A percentile compares a stretch with the other conserved stretches of the same genome.
These are phyloP conservation scores for Clamator glandarius DNA, from an alignment of 2,797 vertebrate genomes.

Conservation along the genomic window DNA sequence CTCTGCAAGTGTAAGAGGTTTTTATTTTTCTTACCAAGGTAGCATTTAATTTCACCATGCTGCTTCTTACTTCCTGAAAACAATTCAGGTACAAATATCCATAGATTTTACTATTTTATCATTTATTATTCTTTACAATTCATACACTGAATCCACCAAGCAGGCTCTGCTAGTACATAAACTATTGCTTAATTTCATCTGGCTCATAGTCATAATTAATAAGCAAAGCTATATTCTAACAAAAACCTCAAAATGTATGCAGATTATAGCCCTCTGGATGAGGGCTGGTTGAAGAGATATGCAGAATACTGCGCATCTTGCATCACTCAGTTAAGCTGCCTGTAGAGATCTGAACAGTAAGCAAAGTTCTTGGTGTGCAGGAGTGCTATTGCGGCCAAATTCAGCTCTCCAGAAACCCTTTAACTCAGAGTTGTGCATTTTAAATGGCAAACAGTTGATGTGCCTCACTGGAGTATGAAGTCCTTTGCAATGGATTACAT, in stretches of 20 bases:
- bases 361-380: background rate
- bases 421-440: background rate
- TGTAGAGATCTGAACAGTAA: background rate
- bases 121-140: background rate
- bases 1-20: background rate
- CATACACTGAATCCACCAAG: background rate
- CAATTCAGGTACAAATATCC: background rate
- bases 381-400: background rate
- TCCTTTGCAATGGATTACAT: rapidly evolving
- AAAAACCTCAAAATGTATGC: background rate
- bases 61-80: background rate
- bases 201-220: background rate
- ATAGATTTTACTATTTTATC: background rate
- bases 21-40: background rate
- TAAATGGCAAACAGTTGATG: background rate
- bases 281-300: background rate
- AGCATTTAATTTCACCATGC: background rate
- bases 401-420: background rate
- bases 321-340: background rate
- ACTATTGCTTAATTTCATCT: background rate
- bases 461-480: background rate
- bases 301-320: background rate
- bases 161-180: background rate
- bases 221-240: background rate
- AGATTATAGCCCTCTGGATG: background rate